Evolutionary conservation across 2,113 vertebrate species (phyloP), one percentile per base, ranked within the genome.

Genomic region (Isurus oxyrinchus): DNA sequence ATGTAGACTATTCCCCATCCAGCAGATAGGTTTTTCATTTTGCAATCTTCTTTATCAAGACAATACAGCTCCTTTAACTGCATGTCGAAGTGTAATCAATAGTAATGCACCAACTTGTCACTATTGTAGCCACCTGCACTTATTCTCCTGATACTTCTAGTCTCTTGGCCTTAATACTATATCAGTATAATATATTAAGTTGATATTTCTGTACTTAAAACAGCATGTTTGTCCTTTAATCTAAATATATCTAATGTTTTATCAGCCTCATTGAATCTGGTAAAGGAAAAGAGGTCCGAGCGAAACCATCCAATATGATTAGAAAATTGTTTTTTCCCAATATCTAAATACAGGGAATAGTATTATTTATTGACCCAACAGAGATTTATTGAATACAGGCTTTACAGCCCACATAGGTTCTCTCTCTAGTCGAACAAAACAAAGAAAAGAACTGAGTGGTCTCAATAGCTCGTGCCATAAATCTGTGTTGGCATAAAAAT

Each of bases 311-410:
- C 27, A 49, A 35, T 94, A 95, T 95, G 66, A 95, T 95, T 76
- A 69, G 67, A 95, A 53, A 95, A 76, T 95, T 55, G 94, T 95
- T 95, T 95, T 87, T 66, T 63, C 59, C 59, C 57, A 94, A 72
- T 95, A 95, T 53, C 19, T 95, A 95, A 72, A 95, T 95, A 69
- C 66, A 95, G 94, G 67, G 49, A 95, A 95, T 72, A 76, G 44
- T 72, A 95, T 72, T 76, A 95, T 95, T 95, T 95, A 95, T 95
- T 72, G 25, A 25, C 67, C 23, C 67, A 95, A 69, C 94, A 72
- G 90, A 94, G 94, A 95, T 95, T 95, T 95, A 95, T 95, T 95
- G 94, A 95, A 95, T 72, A 55, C 67, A 72, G 94, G 23, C 49
- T 95, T 95, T 69, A 72, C 49, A 76, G 69, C 94, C 94, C 67